Evolutionary conservation across 2,888 invertebrate species (phyloP), one percentile per base, ranked within the genome.

Genomic region (Odontomyia ornata): DNA sequence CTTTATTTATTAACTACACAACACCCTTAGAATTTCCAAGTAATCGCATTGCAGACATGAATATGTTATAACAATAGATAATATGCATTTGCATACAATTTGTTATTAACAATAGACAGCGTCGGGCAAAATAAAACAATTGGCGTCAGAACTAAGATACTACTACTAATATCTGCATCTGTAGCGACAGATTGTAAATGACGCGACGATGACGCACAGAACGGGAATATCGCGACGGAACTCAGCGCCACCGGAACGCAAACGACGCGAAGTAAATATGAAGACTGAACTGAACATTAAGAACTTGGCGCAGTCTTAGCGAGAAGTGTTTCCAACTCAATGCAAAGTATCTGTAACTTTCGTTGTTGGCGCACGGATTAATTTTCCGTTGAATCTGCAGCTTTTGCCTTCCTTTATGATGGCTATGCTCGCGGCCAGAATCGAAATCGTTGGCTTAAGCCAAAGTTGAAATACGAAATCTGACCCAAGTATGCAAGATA

Each of bases 211-310:
- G 15, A 18, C 52, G 18, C 15, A 52, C 25, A 15, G 1, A 7
- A 60, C 60, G 21, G 60, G 7, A 13, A 60, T 4, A 4, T 3
- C n/a, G 30, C 64, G 36, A 25, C 47, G n/a, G 30, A 25, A 64
- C 18, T 23, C 69, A 47, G 25, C 69, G 47, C 43, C 30, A 64
- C 69, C 46, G 46, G 69, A 69, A 69, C 23, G 69, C 69, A 69
- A 23, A 73, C 73, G 60, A 57, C 57, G 60, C 73, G 57, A 43
- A 73, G 73, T 30, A 23, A 60, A 60, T 73, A 60, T 36, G 1
- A 60, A 73, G 73, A 73, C 73, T 73, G 73, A 73, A 23, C 47
- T 69, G 23, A 69, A 23, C 7, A 13, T n/a, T 46, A n/a, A n/a
- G 36, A 57, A 73, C 57, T 73, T 73, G 30, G 73, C 73, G 71